Base-by-base conservation (phyloP, 2,113 vertebrate species). In the Columba janthina region DNA sequence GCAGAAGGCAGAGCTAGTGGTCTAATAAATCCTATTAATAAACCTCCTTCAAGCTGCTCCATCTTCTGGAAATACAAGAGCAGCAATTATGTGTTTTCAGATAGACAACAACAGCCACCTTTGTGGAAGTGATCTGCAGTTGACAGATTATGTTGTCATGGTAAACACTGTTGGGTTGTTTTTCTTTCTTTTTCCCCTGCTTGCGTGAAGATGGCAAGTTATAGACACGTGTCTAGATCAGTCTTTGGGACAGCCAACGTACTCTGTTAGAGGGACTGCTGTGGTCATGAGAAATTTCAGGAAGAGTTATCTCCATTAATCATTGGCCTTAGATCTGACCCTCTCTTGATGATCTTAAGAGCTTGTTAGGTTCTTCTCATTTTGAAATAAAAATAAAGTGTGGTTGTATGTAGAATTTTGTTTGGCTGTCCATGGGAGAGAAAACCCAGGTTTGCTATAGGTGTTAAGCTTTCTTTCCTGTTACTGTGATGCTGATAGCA, bases 161-260 rank as follows among this genome's bases (percentile, higher is more conserved):
- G 44, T 72, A 76, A 95, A 79, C 29, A 57, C 17, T 29, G 4
- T 56, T 36, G 48, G 1, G 18, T 44, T 34, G 15, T 20, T 57
- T 28, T 38, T 54, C 6, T 18, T 66, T 73, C 12, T 8, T 24
- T 32, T 56, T 16, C 26, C 67, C 21, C 64, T 54, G 44, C 62
- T 67, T 42, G 66, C 26, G 36, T 73, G 58, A 61, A 9, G 36
- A 16, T 29, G 11, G 46, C 11, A 6, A 9, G 5, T 58, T 94
- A 61, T 0, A 93, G 40, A 22, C 24, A 15, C 0, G 0, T 32
- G 5, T 66, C 7, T 54, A 15, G 21, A 36, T 81, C 51, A 24
- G 42, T 46, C 61, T 62, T 67, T 48, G 44, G 62, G 71, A 48
- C 53, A 72, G 21, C 19, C 51, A 56, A 21, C 2, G 0, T 69